Percentiles rank a stretch among this genome's conserved stretches.
phyloP scores from a whole-genome alignment of 1,140 invertebrate genomes.

The Andrena cerasifolii region DNA sequence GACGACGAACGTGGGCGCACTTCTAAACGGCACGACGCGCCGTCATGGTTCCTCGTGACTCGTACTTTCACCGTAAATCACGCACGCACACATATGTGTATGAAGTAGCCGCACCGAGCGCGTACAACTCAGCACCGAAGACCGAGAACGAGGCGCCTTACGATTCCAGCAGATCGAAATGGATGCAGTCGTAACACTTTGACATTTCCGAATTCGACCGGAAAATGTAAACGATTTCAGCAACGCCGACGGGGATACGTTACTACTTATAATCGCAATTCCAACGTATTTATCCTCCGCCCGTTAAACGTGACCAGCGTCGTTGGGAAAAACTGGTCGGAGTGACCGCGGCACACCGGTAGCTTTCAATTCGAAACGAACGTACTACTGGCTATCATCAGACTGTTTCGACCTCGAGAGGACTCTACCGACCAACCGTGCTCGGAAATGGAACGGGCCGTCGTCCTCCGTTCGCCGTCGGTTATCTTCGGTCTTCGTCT shows the following conservation, averaged over 20 bases:
- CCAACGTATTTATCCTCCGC: not conserved
- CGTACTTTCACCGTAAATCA: constrained; percentile 23
- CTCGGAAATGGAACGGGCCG: not conserved
- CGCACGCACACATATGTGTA: not conserved
- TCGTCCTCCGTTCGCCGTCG: not conserved
- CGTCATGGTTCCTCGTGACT: constrained; percentile 10
- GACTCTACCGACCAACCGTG: constrained; percentile 8
- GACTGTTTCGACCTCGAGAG: constrained; percentile 27
- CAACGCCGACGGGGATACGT: not conserved
- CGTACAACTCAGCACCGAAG: not conserved
- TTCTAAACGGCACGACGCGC: constrained; percentile 42
- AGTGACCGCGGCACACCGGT: not conserved
- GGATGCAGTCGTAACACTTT: too few species aligned
- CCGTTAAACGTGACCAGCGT: not conserved
- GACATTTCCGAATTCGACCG: too few species aligned
- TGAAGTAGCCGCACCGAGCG: not conserved
- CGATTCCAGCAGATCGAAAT: too few species aligned
- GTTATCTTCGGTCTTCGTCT: too few species aligned
- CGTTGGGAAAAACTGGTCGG: not conserved
- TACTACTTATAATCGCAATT: too few species aligned
- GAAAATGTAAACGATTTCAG: not conserved
- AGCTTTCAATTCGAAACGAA: constrained; percentile 18
- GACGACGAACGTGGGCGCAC: constrained; percentile 42
- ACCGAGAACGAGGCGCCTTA: too few species aligned
- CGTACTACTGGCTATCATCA: not conserved